phyloP scores from a whole-genome alignment of 2,888 invertebrate genomes.

The Orchesellides sinensis region DNA sequence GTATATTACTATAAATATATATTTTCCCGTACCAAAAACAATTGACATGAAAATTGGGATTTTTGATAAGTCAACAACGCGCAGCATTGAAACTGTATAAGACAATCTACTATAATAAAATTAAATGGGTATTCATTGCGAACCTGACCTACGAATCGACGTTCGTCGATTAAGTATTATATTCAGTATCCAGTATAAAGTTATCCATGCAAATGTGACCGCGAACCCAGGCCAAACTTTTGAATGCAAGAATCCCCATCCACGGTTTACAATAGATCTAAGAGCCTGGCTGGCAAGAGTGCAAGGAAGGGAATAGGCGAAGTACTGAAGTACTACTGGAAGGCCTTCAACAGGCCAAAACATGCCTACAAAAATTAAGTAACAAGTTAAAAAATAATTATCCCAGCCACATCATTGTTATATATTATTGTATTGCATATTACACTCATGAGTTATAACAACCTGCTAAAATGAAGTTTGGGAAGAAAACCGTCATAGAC shows the following conservation, averaged over 20 bases:
- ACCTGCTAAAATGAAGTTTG: conserved; percentile 48
- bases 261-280: conserved; percentile 41
- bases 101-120: too few species aligned
- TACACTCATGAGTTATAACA: too few species aligned
- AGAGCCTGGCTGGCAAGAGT: conserved; percentile 46
- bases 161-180: background rate
- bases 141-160: background rate
- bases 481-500: conserved; percentile 49
- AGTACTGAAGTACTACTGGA: conserved; percentile 82
- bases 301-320: conserved; percentile 78
- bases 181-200: conserved; percentile 30
- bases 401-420: too few species aligned
- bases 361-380: conserved; percentile 77
- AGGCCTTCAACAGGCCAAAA: conserved; percentile 98
- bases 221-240: conserved; percentile 58
- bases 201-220: conserved; percentile 21
- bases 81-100: too few species aligned
- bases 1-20: too few species aligned
- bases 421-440: too few species aligned
- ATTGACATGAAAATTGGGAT: background rate
- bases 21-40: too few species aligned
- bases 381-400: too few species aligned
- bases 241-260: conserved; percentile 45
- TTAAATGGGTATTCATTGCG: too few species aligned
- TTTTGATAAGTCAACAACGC: background rate